These are phyloP conservation scores for Chelidonichthys spinosus DNA, from an alignment of 2,797 vertebrate species.

Conservation along the genomic window DNA sequence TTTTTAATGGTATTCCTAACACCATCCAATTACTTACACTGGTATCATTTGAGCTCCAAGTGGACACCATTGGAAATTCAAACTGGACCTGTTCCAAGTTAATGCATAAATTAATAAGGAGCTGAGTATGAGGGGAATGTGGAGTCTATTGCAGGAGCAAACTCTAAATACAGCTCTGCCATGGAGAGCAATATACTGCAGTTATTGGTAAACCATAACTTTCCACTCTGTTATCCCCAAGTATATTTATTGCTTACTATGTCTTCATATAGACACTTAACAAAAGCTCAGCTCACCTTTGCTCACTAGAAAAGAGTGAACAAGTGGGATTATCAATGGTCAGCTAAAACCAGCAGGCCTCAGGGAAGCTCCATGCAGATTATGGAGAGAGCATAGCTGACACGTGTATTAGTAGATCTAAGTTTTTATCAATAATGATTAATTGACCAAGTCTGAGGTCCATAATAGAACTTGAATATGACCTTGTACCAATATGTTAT, in stretches of 20 bases:
- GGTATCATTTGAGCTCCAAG: conserved; percentile 71
- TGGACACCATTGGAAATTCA: conserved; percentile 66
- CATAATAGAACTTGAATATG: conserved; percentile 26
- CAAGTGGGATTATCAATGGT: conserved; percentile 52
- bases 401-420: conserved; percentile 56
- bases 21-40: conserved; percentile 80
- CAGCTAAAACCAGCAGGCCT: conserved; percentile 56
- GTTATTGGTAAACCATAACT: conserved; percentile 70
- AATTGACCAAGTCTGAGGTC: conserved; percentile 54
- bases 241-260: conserved; percentile 68
- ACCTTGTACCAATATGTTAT: conserved; percentile 25
- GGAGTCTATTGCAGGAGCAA: conserved; percentile 33
- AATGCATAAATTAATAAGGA: conserved; percentile 82
- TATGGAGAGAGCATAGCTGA: conserved; percentile 51
- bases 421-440: conserved; percentile 58
- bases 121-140: conserved; percentile 40
- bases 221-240: conserved; percentile 56
- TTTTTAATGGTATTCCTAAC: conserved; percentile 77
- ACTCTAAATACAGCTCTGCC: conserved; percentile 39
- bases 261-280: conserved; percentile 44
- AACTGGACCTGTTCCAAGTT: conserved; percentile 80
- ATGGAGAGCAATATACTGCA: conserved; percentile 60
- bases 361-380: conserved; percentile 20
- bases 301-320: conserved; percentile 29
- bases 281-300: conserved; percentile 29